phyloP scores from a whole-genome alignment of 2,113 vertebrate genomes.

The Mungos mungo region DNA sequence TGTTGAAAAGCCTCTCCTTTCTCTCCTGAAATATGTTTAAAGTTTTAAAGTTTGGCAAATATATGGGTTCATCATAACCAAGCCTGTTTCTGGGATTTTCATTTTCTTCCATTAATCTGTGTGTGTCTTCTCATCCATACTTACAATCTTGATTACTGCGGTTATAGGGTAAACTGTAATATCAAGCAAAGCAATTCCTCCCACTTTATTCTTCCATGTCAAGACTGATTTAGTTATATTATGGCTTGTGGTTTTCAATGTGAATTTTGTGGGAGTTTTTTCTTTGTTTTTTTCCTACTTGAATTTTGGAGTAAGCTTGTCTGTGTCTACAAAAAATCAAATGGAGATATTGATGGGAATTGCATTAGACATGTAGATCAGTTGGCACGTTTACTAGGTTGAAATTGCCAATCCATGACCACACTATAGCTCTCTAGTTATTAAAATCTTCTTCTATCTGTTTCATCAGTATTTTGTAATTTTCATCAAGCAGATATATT shows the following conservation, averaged over 20 bases:
- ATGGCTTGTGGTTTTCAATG: neutral
- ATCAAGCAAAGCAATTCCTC: neutral
- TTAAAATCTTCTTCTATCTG: neutral
- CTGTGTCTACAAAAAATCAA: neutral
- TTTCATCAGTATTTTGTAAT: neutral
- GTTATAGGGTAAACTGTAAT: neutral
- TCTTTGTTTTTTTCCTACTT: neutral
- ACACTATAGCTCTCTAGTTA: neutral
- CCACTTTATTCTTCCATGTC: neutral
- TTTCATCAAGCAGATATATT: neutral
- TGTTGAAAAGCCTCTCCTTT: neutral
- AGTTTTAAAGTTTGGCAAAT: neutral
- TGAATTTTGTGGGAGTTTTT: neutral
- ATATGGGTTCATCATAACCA: neutral
- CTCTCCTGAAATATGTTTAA: neutral
- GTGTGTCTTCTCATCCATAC: neutral
- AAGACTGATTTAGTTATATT: neutral
- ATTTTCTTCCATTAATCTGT: neutral
- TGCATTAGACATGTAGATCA: neutral
- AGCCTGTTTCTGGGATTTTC: neutral
- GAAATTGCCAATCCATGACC: neutral
- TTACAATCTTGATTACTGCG: neutral
- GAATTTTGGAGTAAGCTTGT: neutral
- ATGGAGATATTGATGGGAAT: neutral
- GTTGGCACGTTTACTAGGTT: neutral